Percentiles rank a stretch among this genome's conserved stretches.
phyloP scores from a whole-genome alignment of 2,888 invertebrate genomes.

The Unio delphinus region DNA sequence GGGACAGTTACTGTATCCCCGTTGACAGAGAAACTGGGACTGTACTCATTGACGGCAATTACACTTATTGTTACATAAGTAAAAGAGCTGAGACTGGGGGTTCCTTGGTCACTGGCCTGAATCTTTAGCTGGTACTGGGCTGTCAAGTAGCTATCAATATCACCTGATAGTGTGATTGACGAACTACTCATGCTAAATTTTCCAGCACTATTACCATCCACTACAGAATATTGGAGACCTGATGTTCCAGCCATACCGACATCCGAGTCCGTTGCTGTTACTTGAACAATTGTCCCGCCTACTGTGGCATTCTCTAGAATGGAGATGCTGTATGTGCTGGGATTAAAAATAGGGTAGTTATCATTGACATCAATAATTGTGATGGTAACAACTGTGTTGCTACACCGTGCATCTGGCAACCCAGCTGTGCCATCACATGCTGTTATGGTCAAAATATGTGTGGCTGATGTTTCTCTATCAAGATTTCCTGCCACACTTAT shows the following conservation, averaged over 20 bases:
- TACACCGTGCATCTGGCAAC: conserved; percentile 19
- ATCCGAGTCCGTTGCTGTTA: conserved; percentile 40
- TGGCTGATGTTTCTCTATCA: conserved; percentile 51
- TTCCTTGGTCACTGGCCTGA: conserved; percentile 50
- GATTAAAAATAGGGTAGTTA: conserved; percentile 93
- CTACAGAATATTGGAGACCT: conserved; percentile 38
- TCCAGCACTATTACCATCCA: conserved; percentile 43
- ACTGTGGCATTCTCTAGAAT: conserved; percentile 87
- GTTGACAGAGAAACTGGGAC: conserved; percentile 39
- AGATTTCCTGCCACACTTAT: conserved; percentile 42
- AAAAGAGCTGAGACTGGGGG: conserved; percentile 39
- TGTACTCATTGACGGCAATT: conserved; percentile 54
- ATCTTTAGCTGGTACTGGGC: conserved; percentile 45
- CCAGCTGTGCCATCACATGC: conserved; percentile 42
- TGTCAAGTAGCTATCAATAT: conserved; percentile 52
- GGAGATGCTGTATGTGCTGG: conserved; percentile 91
- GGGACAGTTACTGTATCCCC: conserved; percentile 37
- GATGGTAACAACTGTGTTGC: conserved; percentile 83
- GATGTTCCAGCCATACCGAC: conserved; percentile 42
- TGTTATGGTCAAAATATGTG: conserved; percentile 42
- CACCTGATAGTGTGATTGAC: conserved; percentile 33
- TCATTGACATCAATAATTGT: conserved; percentile 95
- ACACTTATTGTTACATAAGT: conserved; percentile 41
- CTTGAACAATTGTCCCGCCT: conserved; percentile 20
- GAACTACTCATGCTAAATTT: conserved; percentile 27